Conservation (phyloP, 2,797 vertebrate species). For the Alosa sapidissima region DNA sequence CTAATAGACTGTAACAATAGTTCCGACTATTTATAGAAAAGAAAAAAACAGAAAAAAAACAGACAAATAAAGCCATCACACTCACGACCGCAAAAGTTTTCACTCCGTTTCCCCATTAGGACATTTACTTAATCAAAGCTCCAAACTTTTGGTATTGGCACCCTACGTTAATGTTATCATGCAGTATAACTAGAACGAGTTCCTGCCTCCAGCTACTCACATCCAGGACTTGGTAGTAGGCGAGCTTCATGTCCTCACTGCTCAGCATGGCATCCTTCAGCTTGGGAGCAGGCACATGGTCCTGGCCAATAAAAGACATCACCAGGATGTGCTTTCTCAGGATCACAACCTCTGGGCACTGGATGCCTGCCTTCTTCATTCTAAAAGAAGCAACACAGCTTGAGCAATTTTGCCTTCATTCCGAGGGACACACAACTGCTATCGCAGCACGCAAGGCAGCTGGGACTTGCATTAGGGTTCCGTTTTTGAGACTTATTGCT, state of each 20-base stretch:
- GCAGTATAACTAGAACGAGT: background rate
- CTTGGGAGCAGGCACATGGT: constrained; percentile 92
- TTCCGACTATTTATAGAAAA: no score
- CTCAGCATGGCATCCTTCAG: constrained; percentile 85
- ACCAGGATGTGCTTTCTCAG: constrained; percentile 95
- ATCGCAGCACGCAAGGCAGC: background rate
- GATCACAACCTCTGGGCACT: constrained; percentile 88
- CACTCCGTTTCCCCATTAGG: background rate
- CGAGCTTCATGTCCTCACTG: constrained; percentile 84
- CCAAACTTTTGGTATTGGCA: background rate
- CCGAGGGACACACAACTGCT: background rate
- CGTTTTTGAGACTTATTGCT: no score
- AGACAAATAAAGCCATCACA: no score
- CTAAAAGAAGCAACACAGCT: constrained; percentile 61
- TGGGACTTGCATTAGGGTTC: no score
- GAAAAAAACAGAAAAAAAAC: no score
- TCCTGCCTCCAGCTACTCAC: constrained; percentile 67
- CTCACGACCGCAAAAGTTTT: background rate
- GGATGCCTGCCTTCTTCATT: constrained; percentile 89
- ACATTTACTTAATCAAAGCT: background rate
- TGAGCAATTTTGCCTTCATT: background rate
- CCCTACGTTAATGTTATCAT: background rate
- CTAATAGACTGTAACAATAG: background rate
- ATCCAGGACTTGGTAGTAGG: constrained; percentile 85
- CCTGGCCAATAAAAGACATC: constrained; percentile 95